phyloP scores from a whole-genome alignment of 2,797 vertebrate genomes.

The Eupleurogrammus muticus region DNA sequence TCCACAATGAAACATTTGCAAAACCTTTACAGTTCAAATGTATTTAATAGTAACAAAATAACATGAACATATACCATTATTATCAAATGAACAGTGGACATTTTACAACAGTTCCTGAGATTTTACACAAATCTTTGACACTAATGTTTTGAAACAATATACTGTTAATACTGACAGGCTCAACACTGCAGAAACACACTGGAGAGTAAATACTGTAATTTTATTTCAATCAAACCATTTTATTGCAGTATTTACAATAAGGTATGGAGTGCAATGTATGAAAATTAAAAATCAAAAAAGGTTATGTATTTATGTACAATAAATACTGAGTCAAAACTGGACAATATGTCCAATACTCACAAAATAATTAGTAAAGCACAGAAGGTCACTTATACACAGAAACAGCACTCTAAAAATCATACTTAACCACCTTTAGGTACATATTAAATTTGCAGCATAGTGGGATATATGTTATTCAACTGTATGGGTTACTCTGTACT shows the following conservation, averaged over 20 bases:
- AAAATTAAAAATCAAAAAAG: slow-evolving; percentile 83
- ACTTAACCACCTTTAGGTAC: slow-evolving; percentile 73
- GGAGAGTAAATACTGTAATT: slow-evolving; percentile 80
- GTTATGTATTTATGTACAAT: slow-evolving; percentile 73
- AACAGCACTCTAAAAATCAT: slow-evolving; percentile 81
- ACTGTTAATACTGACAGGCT: slow-evolving; percentile 87
- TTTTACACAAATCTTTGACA: slow-evolving; percentile 80
- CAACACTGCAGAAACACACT: slow-evolving; percentile 87
- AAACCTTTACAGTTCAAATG: slow-evolving; percentile 62
- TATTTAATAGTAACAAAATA: slow-evolving; percentile 83
- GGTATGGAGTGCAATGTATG: slow-evolving; percentile 87
- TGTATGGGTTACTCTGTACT: slow-evolving; percentile 61
- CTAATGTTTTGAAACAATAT: slow-evolving; percentile 81
- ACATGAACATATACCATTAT: slow-evolving; percentile 66
- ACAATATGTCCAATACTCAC: slow-evolving; percentile 85
- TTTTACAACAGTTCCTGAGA: slow-evolving; percentile 85
- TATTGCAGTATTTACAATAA: slow-evolving; percentile 78
- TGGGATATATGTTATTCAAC: slow-evolving; percentile 72
- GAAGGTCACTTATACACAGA: slow-evolving; percentile 88
- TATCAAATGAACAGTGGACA: slow-evolving; percentile 77
- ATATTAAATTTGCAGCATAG: slow-evolving; percentile 80
- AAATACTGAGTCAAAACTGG: slow-evolving; percentile 72
- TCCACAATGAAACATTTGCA: slow-evolving; percentile 16
- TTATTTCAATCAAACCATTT: slow-evolving; percentile 64
- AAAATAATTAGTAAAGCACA: slow-evolving; percentile 82